Evolutionary conservation across 2,797 vertebrate genomes (phyloP).

Genomic region (Urocyon cinereoargenteus): DNA sequence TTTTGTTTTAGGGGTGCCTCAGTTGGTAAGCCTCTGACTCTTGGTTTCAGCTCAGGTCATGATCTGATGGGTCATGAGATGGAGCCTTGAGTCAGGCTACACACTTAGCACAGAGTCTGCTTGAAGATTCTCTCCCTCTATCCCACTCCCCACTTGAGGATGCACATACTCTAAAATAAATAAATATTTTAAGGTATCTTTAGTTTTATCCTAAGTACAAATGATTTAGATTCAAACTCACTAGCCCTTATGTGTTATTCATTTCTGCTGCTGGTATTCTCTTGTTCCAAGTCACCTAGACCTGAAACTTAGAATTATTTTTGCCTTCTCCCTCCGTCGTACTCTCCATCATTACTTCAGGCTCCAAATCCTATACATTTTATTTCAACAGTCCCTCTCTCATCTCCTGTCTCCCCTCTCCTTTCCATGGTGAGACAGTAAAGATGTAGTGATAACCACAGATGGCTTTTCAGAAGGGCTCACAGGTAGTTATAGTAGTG

Average conservation of each 20-base stretch:
- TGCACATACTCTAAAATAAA: background rate
- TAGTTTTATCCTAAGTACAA: background rate
- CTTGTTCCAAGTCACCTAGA: background rate
- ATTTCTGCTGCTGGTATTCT: background rate
- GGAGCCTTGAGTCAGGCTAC: background rate
- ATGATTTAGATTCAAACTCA: background rate
- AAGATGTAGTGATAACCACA: background rate
- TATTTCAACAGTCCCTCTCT: background rate
- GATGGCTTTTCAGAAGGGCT: background rate
- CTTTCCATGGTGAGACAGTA: background rate
- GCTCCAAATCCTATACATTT: background rate
- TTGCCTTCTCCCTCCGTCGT: background rate
- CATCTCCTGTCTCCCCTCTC: background rate
- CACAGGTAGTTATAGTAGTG: background rate
- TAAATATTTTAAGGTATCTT: background rate
- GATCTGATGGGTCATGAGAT: background rate
- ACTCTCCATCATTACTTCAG: background rate
- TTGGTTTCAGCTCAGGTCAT: background rate
- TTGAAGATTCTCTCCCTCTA: background rate
- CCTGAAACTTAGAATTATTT: constrained; percentile 28
- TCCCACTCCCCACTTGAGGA: background rate
- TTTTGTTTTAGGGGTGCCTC: background rate
- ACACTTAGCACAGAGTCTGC: background rate
- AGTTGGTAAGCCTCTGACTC: background rate
- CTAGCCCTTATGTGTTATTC: background rate